phyloP scores from a whole-genome alignment of 2,113 vertebrate species.

The Diphyllodes magnificus region DNA sequence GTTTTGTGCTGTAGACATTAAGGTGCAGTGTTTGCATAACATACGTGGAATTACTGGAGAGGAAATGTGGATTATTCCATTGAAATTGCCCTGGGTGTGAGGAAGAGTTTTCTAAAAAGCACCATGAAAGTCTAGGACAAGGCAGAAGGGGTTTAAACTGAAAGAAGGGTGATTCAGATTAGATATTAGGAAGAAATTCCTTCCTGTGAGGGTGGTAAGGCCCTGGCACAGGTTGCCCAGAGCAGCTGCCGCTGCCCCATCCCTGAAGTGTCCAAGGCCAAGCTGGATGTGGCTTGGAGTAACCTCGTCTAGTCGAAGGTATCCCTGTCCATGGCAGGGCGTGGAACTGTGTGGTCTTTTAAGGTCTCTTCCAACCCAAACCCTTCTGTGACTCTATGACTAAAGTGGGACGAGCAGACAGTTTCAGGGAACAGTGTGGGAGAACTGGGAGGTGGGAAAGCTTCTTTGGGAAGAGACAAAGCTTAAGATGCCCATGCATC shows the following conservation, averaged over 20 bases:
- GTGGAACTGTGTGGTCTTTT: background rate
- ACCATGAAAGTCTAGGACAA: background rate
- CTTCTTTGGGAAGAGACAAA: background rate
- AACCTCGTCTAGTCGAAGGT: background rate
- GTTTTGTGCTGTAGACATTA: background rate
- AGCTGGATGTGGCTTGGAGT: background rate
- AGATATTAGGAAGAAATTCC: background rate
- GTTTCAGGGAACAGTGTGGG: background rate
- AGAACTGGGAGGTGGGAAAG: background rate
- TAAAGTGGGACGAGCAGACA: background rate
- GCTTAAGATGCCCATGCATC: background rate
- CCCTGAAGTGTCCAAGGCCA: background rate
- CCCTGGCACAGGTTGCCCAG: background rate
- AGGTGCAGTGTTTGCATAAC: background rate
- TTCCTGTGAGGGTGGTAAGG: background rate
- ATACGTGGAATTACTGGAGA: background rate
- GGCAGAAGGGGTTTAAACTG: background rate
- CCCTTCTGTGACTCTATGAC: background rate
- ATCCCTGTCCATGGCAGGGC: background rate
- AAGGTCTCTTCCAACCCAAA: background rate
- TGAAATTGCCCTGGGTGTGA: background rate
- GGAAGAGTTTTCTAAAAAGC: background rate
- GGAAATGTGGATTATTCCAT: background rate
- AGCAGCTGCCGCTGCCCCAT: background rate
- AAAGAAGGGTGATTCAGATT: background rate